Evolutionary conservation across 2,888 invertebrate species (phyloP).

Genomic region (Gibbula magus): DNA sequence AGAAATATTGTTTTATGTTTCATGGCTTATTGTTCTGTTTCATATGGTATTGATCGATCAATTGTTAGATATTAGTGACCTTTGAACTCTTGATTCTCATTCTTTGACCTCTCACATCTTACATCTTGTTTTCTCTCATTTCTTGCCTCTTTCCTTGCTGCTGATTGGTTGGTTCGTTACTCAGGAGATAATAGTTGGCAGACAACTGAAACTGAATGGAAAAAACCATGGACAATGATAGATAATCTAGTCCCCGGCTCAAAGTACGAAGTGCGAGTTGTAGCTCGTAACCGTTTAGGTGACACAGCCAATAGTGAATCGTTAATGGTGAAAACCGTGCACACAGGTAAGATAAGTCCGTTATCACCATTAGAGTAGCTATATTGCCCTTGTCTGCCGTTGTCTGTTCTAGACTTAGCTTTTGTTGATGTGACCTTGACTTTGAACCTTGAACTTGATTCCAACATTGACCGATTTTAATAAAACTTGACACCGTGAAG

Average conservation of each 20-base stretch:
- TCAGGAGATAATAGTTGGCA: conserved; percentile 57
- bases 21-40: neutral
- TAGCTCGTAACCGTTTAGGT: conserved; percentile 60
- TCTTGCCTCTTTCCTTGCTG: conserved; percentile 21
- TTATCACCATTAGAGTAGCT: conserved; percentile 5
- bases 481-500: no score
- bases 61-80: neutral
- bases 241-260: conserved; percentile 52
- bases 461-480: no score
- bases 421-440: no score
- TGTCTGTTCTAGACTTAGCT: conserved; percentile 7
- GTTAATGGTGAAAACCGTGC: conserved; percentile 48
- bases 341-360: neutral
- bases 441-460: no score
- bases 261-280: conserved; percentile 59
- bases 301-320: conserved; percentile 58
- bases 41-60: neutral
- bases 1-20: neutral
- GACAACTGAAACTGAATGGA: conserved; percentile 51
- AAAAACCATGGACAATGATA: conserved; percentile 58
- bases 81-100: neutral
- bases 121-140: conserved; percentile 27
- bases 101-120: conserved; percentile 6
- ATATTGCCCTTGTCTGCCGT: neutral
- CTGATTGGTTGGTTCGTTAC: conserved; percentile 6